Evolutionary conservation across 64 coral and sea anemone genomes (phyloP), one percentile per base, ranked within the genome.

Genomic region (Stichodactyla mertensii): DNA sequence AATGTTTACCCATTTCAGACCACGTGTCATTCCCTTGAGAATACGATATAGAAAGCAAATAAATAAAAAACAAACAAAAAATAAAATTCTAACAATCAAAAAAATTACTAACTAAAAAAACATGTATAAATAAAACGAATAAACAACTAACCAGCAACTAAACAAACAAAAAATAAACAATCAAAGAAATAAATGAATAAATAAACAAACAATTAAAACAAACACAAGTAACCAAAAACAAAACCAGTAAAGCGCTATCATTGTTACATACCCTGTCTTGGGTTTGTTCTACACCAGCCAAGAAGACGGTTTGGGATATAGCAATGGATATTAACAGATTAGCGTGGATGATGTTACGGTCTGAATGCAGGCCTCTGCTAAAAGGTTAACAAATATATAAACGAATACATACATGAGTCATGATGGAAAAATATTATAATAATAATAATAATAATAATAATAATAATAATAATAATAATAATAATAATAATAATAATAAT

Each of bases 301-400:
- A 55, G 71, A 93, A 93, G 55, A 93, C 84, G 7, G 92, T 93
- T 85, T 94, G 92, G 24, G 92, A 94, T 55, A 94, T 94, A 10
- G 92, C 92, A 56, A 94, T 94, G 51, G 92, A 94, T 16, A 89
- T 90, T 16, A 94, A 22, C 52, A 94, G 70, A 52, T 94, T 94
- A 64, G 78, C 79, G 31, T 94, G 92, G 18, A 94, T 94, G 15
- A 94, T 87, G 20, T 86, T 89, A 16, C 92, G 88, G 27, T 94
- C 92, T 18, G 88, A 87, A 26, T 90, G 86, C 18, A 90, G 85
- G 51, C 89, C 88, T 55, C 13, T 87, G 51, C 45, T 56, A 27
- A 20, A 82, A 52, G 18, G 51, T 6, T 77, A 12, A 10, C 6
- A 61, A 61, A 61, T 61, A 79, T 6, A 45, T 45, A 45, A 45